A percentile compares a stretch with the other conserved stretches of the same genome.
Conservation (phyloP, 2,888 invertebrate species). For the Drosophila flavopinicola region DNA sequence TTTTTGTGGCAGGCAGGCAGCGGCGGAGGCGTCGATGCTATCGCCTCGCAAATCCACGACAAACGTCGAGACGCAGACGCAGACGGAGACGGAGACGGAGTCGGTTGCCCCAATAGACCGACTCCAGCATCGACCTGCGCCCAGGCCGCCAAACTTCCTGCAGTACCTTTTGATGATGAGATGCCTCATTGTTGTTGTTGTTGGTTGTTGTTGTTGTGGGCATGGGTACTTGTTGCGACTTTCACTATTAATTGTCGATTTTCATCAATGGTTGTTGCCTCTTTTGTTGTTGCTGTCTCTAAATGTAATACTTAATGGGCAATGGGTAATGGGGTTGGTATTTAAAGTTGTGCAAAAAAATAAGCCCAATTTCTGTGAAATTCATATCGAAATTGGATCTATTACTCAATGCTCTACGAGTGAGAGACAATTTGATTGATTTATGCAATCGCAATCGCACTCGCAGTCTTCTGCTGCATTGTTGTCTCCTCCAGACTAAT, state of each 20-base stretch:
- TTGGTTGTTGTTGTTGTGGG: conserved; percentile 23
- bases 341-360: conserved; percentile 72
- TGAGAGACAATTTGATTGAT: conserved; percentile 80
- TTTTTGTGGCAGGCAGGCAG: conserved; percentile 14
- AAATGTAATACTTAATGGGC: conserved; percentile 72
- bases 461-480: conserved; percentile 44
- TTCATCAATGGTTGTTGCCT: conserved; percentile 70
- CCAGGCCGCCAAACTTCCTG: conserved; percentile 64
- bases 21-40: conserved; percentile 77
- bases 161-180: conserved; percentile 70
- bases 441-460: conserved; percentile 66
- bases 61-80: too few species aligned
- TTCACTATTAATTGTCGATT: conserved; percentile 81
- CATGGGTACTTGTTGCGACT: conserved; percentile 60
- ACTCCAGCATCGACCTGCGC: conserved; percentile 52
- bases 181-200: conserved; percentile 41
- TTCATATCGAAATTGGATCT: conserved; percentile 81
- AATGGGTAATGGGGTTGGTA: conserved; percentile 79
- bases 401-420: conserved; percentile 72
- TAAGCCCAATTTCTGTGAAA: conserved; percentile 64
- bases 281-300: conserved; percentile 39
- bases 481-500: conserved; percentile 44
- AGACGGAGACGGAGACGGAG: conserved; percentile 11
- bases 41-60: conserved; percentile 81
- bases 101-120: conserved; percentile 54